Evolutionary conservation across 2,113 vertebrate species (phyloP), one percentile per base, ranked within the genome.

Genomic region (Micromys minutus): DNA sequence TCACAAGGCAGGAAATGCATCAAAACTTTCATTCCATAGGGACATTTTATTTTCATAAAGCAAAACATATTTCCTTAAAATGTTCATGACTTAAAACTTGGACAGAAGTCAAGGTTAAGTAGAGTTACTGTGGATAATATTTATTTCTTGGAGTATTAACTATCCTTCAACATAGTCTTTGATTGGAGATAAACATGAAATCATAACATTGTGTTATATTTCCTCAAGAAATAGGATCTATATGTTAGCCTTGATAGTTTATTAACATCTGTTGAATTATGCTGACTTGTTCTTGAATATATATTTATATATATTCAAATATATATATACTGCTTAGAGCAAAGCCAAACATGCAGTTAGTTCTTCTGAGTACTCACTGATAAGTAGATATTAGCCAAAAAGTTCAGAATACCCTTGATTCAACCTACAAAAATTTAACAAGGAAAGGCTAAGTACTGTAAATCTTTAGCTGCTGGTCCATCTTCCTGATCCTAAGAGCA

Each of bases 21-120:
- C 59, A 31, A 81, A 52, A 72, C n/a, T 83, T 95, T 75, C 77
- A 92, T 91, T 96, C 59, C 87, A 67, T 88, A 86, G 39, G 52
- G 72, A n/a, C 94, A 45, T 94, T 96, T 91, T 83, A 93, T 90
- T 96, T 94, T 93, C 39, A 71, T 94, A 91, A 95, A 89, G n/a
- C 3, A 72, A 95, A 91, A 42, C 9, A 94, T 45, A 94, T 94
- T 92, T 36, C 45, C 4, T 42, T 39, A 12, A 52, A 42, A 31
- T 45, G 71, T 34, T 69, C 42, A 55, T 75, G 45, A 42, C 76
- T 95, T 94, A 65, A 88, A n/a, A 86, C 71, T 81, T 88, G 69
- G 71, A 57, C 22, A 92, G 42, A 89, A 75, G 50, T 26, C 57
- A 79, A 95, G 89, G 59, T 85, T 77, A 88, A 61, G 59, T 61